phyloP scores from a whole-genome alignment of 2,888 invertebrate genomes.

The Sesamia inferens region DNA sequence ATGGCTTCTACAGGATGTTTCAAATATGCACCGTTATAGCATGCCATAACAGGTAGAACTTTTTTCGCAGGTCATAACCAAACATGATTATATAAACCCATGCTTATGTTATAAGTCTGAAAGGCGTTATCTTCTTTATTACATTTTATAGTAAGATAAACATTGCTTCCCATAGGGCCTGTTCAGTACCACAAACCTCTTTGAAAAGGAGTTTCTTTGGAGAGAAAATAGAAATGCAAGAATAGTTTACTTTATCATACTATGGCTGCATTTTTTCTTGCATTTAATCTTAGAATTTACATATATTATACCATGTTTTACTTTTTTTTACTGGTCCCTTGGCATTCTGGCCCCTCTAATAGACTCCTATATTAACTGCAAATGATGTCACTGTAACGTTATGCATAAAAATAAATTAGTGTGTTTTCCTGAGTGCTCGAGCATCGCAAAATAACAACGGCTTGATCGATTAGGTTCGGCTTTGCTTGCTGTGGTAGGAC shows the following conservation, averaged over 20 bases:
- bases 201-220: constrained; percentile 3
- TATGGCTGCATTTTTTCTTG: constrained; percentile 10
- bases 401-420: not conserved
- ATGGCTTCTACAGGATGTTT: constrained; percentile 46
- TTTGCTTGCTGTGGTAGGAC: too few species aligned
- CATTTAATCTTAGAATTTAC: constrained; percentile 31
- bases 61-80: constrained; percentile 32
- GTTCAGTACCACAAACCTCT: not conserved
- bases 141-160: constrained; percentile 15
- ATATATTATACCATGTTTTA: constrained; percentile 8
- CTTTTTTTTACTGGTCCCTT: not conserved
- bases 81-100: constrained; percentile 25
- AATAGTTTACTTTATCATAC: constrained; percentile 19
- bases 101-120: constrained; percentile 17
- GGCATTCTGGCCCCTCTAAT: too few species aligned
- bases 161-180: not conserved
- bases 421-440: not conserved
- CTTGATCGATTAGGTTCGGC: too few species aligned
- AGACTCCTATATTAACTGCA: not conserved
- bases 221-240: constrained; percentile 5
- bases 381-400: not conserved
- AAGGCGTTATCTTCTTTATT: constrained; percentile 4
- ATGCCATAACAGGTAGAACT: constrained; percentile 42
- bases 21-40: constrained; percentile 56
- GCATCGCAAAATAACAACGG: too few species aligned